phyloP scores from a whole-genome alignment of 2,797 vertebrate genomes.

The Champsocephalus esox region DNA sequence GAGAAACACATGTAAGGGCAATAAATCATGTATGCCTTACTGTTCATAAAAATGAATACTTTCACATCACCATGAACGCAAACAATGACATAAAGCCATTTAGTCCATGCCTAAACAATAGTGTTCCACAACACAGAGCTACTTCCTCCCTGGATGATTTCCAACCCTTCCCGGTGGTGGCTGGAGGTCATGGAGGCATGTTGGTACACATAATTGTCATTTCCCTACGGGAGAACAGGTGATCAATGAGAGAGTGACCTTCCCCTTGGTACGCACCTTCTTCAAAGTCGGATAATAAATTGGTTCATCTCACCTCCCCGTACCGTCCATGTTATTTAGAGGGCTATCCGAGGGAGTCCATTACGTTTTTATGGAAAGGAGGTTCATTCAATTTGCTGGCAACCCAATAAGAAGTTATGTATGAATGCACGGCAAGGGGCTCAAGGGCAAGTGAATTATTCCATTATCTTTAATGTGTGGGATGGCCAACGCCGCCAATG shows the following conservation, averaged over 20 bases:
- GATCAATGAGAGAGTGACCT: conserved; percentile 81
- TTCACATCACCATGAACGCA: conserved; percentile 6
- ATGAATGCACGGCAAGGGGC: conserved; percentile 54
- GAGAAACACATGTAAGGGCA: background rate
- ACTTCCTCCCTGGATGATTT: conserved; percentile 17
- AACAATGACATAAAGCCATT: conserved; percentile 3
- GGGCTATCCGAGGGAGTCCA: conserved; percentile 77
- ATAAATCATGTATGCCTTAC: background rate
- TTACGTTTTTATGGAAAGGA: conserved; percentile 84
- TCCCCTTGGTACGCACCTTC: conserved; percentile 55
- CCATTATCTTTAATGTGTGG: conserved; percentile 76
- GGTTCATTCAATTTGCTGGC: conserved; percentile 80
- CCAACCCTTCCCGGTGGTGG: conserved; percentile 24
- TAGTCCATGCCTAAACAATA: conserved; percentile 19
- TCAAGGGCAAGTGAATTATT: conserved; percentile 85
- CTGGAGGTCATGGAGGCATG: conserved; percentile 61
- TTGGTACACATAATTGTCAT: conserved; percentile 71
- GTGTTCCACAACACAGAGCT: conserved; percentile 1
- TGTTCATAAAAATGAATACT: background rate
- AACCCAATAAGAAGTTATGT: conserved; percentile 72
- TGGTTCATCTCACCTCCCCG: conserved; percentile 68
- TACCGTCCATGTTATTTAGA: conserved; percentile 80
- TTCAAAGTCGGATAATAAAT: conserved; percentile 78
- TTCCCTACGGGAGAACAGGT: conserved; percentile 57
- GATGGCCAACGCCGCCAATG: conserved; percentile 55